phyloP scores from a whole-genome alignment of 1,140 invertebrate species.

The Colletes latitarsis region DNA sequence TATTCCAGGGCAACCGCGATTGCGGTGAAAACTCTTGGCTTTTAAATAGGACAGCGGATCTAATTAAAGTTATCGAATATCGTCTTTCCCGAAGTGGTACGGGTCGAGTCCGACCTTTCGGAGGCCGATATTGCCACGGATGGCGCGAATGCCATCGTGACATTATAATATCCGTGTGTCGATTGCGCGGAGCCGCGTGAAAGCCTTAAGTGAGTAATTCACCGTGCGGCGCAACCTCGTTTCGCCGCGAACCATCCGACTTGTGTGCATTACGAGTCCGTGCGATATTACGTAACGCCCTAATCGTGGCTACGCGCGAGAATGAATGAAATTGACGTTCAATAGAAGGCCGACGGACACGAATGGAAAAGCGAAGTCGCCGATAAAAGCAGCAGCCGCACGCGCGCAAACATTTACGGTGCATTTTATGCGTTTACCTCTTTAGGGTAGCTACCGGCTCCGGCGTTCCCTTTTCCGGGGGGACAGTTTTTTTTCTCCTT shows the following conservation, averaged over 20 bases:
- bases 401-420: too few species aligned
- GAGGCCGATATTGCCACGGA: background rate
- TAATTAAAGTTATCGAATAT: conserved; percentile 21
- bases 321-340: conserved; percentile 25
- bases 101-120: background rate
- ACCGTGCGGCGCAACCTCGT: background rate
- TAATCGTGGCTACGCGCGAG: background rate
- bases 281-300: conserved; percentile 23
- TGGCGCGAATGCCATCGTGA: background rate
- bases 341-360: background rate
- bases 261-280: background rate
- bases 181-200: background rate
- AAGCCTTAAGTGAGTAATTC: conserved; percentile 3
- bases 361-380: background rate
- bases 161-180: background rate
- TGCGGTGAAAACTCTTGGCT: background rate
- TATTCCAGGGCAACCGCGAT: background rate
- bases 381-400: background rate
- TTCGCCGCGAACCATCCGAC: background rate
- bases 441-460: background rate
- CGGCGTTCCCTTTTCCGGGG: background rate
- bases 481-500: too few species aligned
- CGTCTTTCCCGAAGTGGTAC: background rate
- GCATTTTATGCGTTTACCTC: background rate
- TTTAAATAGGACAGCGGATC: background rate